phyloP scores from a whole-genome alignment of 1,140 invertebrate species.

The Hycleus cichorii region DNA sequence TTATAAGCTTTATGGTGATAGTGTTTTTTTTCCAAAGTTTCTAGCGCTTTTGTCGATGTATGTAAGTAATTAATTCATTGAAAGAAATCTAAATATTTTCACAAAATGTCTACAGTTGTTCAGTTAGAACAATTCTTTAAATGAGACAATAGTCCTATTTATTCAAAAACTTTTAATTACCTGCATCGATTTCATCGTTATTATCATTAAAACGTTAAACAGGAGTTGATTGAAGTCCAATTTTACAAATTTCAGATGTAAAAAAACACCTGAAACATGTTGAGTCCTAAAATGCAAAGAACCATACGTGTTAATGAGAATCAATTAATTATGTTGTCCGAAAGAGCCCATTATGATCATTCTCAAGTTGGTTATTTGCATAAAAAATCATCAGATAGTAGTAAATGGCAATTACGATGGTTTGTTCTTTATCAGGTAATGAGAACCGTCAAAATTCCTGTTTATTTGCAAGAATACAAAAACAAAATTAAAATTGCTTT shows the following conservation, averaged over 20 bases:
- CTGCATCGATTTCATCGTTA: too few relatives aligned
- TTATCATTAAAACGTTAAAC: too few relatives aligned
- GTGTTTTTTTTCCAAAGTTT: too few relatives aligned
- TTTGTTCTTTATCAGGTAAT: slow-evolving; percentile 85
- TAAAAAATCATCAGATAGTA: slow-evolving; percentile 77
- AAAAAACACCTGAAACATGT: slow-evolving; percentile 39
- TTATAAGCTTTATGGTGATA: too few relatives aligned
- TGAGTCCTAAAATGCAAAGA: slow-evolving; percentile 78
- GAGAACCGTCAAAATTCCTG: neutral
- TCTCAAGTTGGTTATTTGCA: slow-evolving; percentile 69
- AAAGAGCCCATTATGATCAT: slow-evolving; percentile 74
- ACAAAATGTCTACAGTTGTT: too few relatives aligned
- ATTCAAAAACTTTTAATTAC: too few relatives aligned
- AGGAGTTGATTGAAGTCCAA: too few relatives aligned
- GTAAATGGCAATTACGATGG: slow-evolving; percentile 85
- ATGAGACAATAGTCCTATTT: too few relatives aligned
- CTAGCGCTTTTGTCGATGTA: too few relatives aligned
- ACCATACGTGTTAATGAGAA: slow-evolving; percentile 73
- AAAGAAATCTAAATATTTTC: too few relatives aligned
- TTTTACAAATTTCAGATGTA: slow-evolving; percentile 6
- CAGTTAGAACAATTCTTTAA: too few relatives aligned
- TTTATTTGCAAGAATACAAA: neutral
- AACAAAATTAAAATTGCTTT: neutral
- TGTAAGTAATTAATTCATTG: too few relatives aligned
- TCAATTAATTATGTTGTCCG: slow-evolving; percentile 75